phyloP scores from a whole-genome alignment of 1,140 invertebrate species.

The Drosophila suzukii region DNA sequence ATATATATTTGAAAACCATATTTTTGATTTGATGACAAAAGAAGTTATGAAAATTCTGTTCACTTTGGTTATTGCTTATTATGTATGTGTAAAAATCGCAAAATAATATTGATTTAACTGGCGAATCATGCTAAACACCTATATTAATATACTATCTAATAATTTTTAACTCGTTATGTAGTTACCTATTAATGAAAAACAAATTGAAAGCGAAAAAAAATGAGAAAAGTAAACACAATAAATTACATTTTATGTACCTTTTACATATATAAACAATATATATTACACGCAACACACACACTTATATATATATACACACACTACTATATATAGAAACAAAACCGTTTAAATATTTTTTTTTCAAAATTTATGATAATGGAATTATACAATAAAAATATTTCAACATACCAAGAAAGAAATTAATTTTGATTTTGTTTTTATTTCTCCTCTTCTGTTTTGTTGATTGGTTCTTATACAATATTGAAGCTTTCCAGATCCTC shows the following conservation, averaged over 20 bases:
- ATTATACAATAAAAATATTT: conserved; percentile 77
- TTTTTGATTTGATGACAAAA: conserved; percentile 22
- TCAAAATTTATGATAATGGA: conserved; percentile 75
- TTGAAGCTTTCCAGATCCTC: conserved; percentile 6
- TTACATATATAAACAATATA: conserved; percentile 52
- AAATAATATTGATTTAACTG: conserved; percentile 23
- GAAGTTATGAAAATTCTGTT: conserved; percentile 21
- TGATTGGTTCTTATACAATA: neutral
- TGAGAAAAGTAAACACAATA: conserved; percentile 50
- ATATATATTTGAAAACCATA: conserved; percentile 23
- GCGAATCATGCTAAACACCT: conserved; percentile 34
- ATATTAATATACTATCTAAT: conserved; percentile 58
- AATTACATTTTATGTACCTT: conserved; percentile 60
- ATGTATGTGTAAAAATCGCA: conserved; percentile 32
- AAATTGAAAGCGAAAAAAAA: conserved; percentile 52
- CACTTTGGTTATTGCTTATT: conserved; percentile 44
- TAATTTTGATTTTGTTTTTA: conserved; percentile 48
- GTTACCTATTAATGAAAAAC: conserved; percentile 67
- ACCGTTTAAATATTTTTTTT: conserved; percentile 66
- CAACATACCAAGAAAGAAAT: conserved; percentile 73
- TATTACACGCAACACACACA: conserved; percentile 30
- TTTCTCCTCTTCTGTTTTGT: conserved; percentile 19
- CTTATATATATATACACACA: conserved; percentile 26
- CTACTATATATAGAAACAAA: conserved; percentile 48
- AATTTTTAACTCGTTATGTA: conserved; percentile 78